Evolutionary conservation across 2,888 invertebrate species (phyloP).

Genomic region (Athripsodes cinereus): DNA sequence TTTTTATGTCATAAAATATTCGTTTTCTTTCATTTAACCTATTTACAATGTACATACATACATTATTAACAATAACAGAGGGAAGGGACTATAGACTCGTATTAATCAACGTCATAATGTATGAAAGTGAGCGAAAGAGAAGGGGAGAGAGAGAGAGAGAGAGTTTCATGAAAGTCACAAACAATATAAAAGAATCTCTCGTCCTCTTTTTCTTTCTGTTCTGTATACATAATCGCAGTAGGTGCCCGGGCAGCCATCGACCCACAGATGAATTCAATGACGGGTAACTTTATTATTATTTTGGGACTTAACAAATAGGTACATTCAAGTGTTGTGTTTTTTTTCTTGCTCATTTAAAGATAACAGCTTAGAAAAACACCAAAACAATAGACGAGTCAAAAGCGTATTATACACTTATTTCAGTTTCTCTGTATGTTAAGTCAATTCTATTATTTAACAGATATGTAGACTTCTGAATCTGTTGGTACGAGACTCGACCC

Average conservation of each 20-base stretch:
- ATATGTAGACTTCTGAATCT: no score
- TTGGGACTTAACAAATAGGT: neutral
- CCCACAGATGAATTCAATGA: neutral
- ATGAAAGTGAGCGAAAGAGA: conserved; percentile 11
- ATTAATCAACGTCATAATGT: conserved; percentile 24
- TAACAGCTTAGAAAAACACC: no score
- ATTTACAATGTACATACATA: neutral
- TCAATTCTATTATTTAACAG: no score
- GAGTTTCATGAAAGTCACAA: conserved; percentile 12
- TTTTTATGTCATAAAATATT: neutral
- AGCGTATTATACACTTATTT: no score
- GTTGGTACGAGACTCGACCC: no score
- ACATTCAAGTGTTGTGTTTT: neutral
- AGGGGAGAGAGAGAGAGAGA: no score
- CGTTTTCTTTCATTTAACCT: conserved; percentile 12
- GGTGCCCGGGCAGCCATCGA: no score
- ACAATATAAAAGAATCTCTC: conserved; percentile 16
- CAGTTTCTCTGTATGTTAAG: no score
- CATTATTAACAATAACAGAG: neutral
- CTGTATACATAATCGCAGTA: neutral
- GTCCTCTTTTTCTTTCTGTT: neutral
- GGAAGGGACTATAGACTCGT: conserved; percentile 5
- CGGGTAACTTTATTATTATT: neutral
- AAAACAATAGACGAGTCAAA: no score
- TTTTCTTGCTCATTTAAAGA: neutral